Evolutionary conservation across 2,888 invertebrate species (phyloP), one percentile per base, ranked within the genome.

Genomic region (Tetanocera ferruginea): DNA sequence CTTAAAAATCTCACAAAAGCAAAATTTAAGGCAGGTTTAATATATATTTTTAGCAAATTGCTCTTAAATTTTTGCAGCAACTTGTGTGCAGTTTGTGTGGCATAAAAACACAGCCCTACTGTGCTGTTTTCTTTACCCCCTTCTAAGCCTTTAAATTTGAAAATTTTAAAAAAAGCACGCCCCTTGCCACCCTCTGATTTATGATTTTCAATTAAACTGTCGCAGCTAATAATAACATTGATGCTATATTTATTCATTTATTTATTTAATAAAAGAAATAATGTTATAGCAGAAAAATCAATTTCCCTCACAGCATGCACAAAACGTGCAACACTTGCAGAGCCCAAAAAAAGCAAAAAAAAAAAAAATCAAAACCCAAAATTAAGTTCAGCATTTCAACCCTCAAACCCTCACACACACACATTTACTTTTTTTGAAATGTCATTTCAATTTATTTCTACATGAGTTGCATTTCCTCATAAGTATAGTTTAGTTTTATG

Each of bases 191-290:
- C 14, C 66, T 19, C 51, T n/a, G 25, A 14, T 25, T 28, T 17
- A 19, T 57, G 72, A 57, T 71, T 62, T 62, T 23, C 78, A 81
- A 80, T 82, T 80, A 82, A 79, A 81, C 60, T 71, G 69, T 77
- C 81, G 79, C 71, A 80, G 83, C 83, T 83, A 83, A 83, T 83
- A 83, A 83, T 69, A 79, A 74, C 75, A 67, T 37, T 34, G 37
- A 60, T 60, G 25, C 60, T 49, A 25, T n/a, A 17, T 57, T 34
- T 37, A 37, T 72, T 72, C 43, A 60, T 72, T 60, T 23, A 37
- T 72, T 72, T 60, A 60, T 72, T 60, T 23, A 72, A 57, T 60
- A 37, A 60, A 17, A 57, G 17, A 72, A 60, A 57, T 72, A 57
- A 60, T 72, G 31, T 34, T 57, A 57, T 19, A 17, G 57, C n/a